A percentile compares a stretch with the other conserved stretches of the same genome.
These are phyloP conservation scores for Malaclemys terrapin DNA, from an alignment of 2,113 vertebrate genomes.

Conservation along the genomic window DNA sequence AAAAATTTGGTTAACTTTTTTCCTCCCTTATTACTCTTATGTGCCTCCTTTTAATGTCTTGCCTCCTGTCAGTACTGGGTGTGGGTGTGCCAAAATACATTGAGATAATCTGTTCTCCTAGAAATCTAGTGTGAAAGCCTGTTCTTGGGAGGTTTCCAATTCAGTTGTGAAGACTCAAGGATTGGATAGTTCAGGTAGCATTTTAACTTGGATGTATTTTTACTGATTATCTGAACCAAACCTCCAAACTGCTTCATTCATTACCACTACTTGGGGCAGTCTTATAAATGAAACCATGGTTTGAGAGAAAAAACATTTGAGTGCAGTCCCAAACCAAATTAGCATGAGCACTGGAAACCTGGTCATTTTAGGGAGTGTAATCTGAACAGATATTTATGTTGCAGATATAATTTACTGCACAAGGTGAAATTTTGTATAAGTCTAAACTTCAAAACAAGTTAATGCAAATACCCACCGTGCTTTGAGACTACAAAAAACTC, in stretches of 20 bases:
- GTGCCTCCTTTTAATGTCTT: background rate
- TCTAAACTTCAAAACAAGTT: background rate
- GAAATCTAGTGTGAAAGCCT: background rate
- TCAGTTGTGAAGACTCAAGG: background rate
- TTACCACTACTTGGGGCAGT: background rate
- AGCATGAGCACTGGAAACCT: background rate
- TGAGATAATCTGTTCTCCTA: background rate
- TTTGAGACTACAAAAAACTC: background rate
- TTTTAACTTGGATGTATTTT: background rate
- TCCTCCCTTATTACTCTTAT: background rate
- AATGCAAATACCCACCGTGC: background rate
- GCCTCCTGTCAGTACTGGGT: background rate
- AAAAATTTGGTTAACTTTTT: background rate
- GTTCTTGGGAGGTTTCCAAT: background rate
- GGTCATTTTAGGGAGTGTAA: background rate
- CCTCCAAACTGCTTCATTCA: background rate
- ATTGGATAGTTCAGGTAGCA: background rate
- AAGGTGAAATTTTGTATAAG: background rate
- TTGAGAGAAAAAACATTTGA: slow-evolving; percentile 9
- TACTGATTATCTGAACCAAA: background rate
- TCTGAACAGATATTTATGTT: background rate
- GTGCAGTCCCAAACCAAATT: background rate
- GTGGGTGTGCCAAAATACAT: background rate
- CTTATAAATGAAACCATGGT: background rate
- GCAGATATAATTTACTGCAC: background rate